phyloP scores from a whole-genome alignment of 2,797 vertebrate genomes.

The Bucorvus abyssinicus region DNA sequence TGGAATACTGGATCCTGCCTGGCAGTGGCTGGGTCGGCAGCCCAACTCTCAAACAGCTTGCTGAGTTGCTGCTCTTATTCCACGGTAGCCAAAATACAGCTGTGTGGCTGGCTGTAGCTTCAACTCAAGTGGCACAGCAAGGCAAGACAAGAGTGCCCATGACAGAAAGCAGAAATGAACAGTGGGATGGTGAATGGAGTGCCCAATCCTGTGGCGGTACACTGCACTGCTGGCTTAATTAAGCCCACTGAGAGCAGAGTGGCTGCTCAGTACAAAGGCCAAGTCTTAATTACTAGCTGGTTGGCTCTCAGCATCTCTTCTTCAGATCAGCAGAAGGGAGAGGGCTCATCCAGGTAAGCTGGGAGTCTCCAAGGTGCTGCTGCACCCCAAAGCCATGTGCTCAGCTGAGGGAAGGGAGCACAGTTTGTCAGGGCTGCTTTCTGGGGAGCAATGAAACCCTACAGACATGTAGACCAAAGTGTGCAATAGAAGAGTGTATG shows the following conservation, averaged over 20 bases:
- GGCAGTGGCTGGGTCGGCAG: neutral
- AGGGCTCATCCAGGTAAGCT: rapidly evolving
- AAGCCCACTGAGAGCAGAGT: neutral
- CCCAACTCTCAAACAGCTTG: neutral
- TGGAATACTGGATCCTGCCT: neutral
- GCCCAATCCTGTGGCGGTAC: rapidly evolving
- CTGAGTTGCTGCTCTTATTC: neutral
- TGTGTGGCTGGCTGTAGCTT: neutral
- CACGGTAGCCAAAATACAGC: neutral
- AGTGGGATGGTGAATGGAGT: neutral
- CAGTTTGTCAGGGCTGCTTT: neutral
- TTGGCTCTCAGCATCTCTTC: neutral
- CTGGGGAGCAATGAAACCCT: neutral
- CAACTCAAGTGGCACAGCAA: rapidly evolving
- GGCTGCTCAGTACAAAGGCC: neutral
- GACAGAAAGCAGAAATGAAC: neutral
- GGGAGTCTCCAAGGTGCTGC: neutral
- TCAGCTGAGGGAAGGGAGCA: neutral
- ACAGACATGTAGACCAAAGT: neutral
- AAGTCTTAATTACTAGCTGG: neutral
- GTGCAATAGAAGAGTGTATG: neutral
- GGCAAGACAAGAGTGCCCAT: neutral
- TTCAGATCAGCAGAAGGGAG: neutral
- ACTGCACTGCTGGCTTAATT: neutral
- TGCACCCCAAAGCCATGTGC: rapidly evolving